Evolutionary conservation across 2,888 invertebrate genomes (phyloP), one percentile per base, ranked within the genome.

Genomic region (Sminthurinus aureus): DNA sequence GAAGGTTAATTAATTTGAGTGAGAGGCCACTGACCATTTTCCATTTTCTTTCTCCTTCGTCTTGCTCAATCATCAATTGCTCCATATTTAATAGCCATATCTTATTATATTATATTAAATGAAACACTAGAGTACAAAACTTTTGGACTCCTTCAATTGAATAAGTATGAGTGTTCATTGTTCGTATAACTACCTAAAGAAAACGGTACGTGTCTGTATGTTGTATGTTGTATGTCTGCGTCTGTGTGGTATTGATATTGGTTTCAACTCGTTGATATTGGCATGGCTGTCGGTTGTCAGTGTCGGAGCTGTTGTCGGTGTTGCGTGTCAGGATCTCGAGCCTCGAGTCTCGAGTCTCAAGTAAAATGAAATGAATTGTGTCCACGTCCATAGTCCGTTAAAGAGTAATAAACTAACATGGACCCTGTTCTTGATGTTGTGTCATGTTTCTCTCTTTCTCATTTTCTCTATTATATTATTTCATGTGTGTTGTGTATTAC

Each of bases 1-100:
- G 69, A 26, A 79, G 69, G 79, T 79, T 79, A 79, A 79, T 79
- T 79, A 79, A 79, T 79, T 79, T 79, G 51, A 50, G 50, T n/a
- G 75, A 50, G 51, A 38, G 64, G n/a, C 38, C 9, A 3, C 58
- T 58, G 58, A 3, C 58, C 18, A 15, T 13, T 58, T 58, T 2
- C 18, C 13, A 8, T 13, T 13, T 52, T 52, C 52, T 52, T 52
- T 13, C 13, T 52, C 13, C 52, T 52, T 52, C 52, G 2, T 58
- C 38, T 38, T 38, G 6, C 38, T 38, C 38, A 38, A 38, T 38
- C 38, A 38, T 38, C 38, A 38, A 38, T 38, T 38, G 38, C 38
- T 38, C 38, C 1, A 38, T 38, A 38, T 38, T 38, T 38, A 38
- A 38, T 38, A 18, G 13, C 9, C 58, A 58, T 13, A 58, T 58